phyloP scores from a whole-genome alignment of 2,113 vertebrate genomes.

The Microcebus tavaratra region DNA sequence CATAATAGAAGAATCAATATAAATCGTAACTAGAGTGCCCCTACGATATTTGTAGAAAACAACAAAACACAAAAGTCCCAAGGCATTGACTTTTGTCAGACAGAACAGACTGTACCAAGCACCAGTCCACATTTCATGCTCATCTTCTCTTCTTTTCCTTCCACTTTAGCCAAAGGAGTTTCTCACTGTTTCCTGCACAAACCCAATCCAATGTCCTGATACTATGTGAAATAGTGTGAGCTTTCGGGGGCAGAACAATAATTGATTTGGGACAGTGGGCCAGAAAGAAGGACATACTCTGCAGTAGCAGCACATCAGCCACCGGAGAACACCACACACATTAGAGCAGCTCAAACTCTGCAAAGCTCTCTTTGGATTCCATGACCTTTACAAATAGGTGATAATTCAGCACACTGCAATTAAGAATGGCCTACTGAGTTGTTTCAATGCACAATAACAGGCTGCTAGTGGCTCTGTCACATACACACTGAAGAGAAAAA shows the following conservation, averaged over 20 bases:
- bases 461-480: background rate
- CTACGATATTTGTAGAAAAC: background rate
- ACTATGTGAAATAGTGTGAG: background rate
- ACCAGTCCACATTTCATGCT: background rate
- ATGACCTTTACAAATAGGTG: constrained; percentile 21
- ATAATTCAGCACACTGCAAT: background rate
- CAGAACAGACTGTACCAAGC: background rate
- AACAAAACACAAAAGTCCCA: background rate
- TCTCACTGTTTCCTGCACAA: background rate
- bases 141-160: background rate
- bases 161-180: background rate
- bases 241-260: background rate
- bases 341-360: background rate
- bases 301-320: background rate
- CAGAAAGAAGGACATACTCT: background rate
- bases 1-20: background rate
- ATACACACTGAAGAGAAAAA: background rate
- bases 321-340: background rate
- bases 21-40: background rate
- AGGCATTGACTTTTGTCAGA: background rate
- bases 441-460: background rate
- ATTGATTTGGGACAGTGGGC: background rate
- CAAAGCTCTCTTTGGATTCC: background rate
- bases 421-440: background rate
- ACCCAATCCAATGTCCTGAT: background rate